Evolutionary conservation across 2,113 vertebrate genomes (phyloP), one percentile per base, ranked within the genome.

Genomic region (Spheniscus mendiculus): DNA sequence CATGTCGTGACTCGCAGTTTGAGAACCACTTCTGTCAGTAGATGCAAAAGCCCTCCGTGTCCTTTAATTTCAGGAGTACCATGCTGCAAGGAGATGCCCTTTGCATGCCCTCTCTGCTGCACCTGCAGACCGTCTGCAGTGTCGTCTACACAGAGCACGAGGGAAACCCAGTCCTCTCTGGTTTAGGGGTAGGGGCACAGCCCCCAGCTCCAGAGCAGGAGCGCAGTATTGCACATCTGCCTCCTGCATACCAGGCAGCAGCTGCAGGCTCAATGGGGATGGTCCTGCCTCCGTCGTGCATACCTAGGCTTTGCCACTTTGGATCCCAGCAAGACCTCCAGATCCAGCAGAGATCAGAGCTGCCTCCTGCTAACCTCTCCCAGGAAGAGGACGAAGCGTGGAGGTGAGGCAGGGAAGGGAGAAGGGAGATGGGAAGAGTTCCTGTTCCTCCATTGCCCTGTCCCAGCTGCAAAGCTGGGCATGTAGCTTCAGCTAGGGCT

Each of bases 171-270:
- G 11, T 3, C 2, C 20, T 56, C 34, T 16, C 62, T 10, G 72
- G 21, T 50, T 29, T 10, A 8, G 47, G 67, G 6, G 15, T 2
- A 23, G 14, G 14, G 34, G 26, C 44, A 22, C 23, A 34, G 42
- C 9, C 19, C 32, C 16, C 45, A 6, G 73, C 15, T 44, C 30
- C 63, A 17, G 55, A 23, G 26, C 34, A 34, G 61, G 30, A 47
- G 17, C 0, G 2, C 13, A 16, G 27, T 6, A 25, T 2, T 12
- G 40, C 9, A 6, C 56, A 18, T 49, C 47, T 40, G 69, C 55
- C 66, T 53, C n/a, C 73, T 32, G 65, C 80, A 27, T 2, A 0
- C 8, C 0, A 0, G 19, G 29, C 36, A n/a, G 58, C 0, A 1
- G 53, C 61, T 56, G 38, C 56, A 50, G 26, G 61, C 32, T 85